Base-by-base conservation (phyloP, 1,140 invertebrate species). In the Drosophila kurseongensis region DNA sequence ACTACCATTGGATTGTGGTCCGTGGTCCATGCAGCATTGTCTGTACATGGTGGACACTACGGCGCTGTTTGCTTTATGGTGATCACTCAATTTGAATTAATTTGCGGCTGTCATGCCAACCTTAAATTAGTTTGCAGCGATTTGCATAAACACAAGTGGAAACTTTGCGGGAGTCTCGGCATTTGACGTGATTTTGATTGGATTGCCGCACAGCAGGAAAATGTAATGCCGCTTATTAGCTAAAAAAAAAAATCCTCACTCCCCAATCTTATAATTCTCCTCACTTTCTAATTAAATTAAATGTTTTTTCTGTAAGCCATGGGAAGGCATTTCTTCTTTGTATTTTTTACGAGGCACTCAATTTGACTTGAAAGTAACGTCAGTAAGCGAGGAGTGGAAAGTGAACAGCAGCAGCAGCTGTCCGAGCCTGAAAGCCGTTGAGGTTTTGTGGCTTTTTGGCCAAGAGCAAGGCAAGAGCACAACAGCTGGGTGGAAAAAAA, bases 31-130 rank as follows among this genome's bases (percentile, higher is more conserved):
- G 61, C 65, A 54, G 45, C 47, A 66, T 68, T 66, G 60, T 68
- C 29, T 32, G 35, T 63, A 51, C 72, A 69, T 75, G 72, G 36
- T 48, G 59, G 18, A 50, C 48, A 56, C 69, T 42, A 45, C 18
- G 16, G 8, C 9, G 55, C 68, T 76, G 80, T 86, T 82, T 82
- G 72, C 77, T 75, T 89, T 75, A 88, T 61, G 76, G 76, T 78
- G 84, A 88, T 88, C 84, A 88, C 66, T 88, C 85, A 89, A 89
- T 88, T 88, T 88, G 85, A 89, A 89, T 88, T 88, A 84, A 88
- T 88, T 88, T 84, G 85, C 65, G 80, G 77, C 84, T 89, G 84
- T 89, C 84, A 89, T 80, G 66, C 63, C 72, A 89, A 76, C 76
- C 61, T 78, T 77, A 89, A 84, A 88, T 88, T 88, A 80, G 80